Evolutionary conservation across 1,140 invertebrate genomes (phyloP), one percentile per base, ranked within the genome.

Genomic region (Zaprionus davidi): DNA sequence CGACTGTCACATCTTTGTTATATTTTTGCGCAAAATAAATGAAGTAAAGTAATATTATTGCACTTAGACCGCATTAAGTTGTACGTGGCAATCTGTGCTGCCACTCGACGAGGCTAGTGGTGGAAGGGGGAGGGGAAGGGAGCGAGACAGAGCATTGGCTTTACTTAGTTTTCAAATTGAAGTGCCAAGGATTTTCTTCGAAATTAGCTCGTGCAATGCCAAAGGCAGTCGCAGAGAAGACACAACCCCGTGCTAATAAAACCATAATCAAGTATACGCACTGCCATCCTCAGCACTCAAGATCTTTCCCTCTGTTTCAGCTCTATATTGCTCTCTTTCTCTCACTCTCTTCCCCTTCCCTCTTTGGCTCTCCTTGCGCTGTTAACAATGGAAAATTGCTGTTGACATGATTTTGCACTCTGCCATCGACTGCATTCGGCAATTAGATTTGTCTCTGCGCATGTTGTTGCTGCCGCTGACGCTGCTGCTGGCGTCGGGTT

Each of bases 341-440:
- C 28, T 44, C 2, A 7, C 28, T 46, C 11, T 36, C 20, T 12
- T 12, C 28, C 15, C 41, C 4, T 62, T 24, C 3, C 2, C 59
- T 41, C 15, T 20, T 38, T 53, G 38, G 7, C 58, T 41, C 65
- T 31, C 13, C 28, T 66, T 55, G 38, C 22, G 24, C 64, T 68
- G 81, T 76, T 88, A 88, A 88, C 90, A 92, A 92, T 92, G 91
- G 87, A 91, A 92, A 84, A 91, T 92, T 92, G 88, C 85, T 92
- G 91, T 91, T 92, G 91, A 92, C 91, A 92, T 92, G 91, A 92
- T 92, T 92, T 92, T 92, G 91, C 91, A 92, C 91, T 92, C 92
- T 92, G 79, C 84, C 82, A 90, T 91, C 79, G 91, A 92, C 91
- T 92, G 91, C 91, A 92, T 92, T 92, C 91, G 84, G 91, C 91